Percentiles rank a stretch among this genome's conserved stretches.
Conservation (phyloP, 2,797 vertebrate genomes). For the Morelia viridis region DNA sequence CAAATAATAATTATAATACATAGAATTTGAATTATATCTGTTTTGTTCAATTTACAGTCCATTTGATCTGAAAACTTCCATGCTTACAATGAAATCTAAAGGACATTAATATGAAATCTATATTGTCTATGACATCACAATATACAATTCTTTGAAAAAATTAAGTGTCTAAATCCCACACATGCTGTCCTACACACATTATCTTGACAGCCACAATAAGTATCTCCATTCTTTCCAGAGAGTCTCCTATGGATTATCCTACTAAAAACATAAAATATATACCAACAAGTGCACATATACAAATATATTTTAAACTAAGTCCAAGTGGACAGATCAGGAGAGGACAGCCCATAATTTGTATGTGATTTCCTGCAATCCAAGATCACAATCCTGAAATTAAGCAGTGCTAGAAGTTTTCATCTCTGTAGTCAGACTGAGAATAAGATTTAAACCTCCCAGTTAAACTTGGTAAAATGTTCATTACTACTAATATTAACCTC, state of each 20-base stretch:
- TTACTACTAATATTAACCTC: not conserved
- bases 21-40: not conserved
- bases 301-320: not conserved
- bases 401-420: not conserved
- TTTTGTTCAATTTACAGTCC: slow-evolving; percentile 9
- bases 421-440: not conserved
- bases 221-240: not conserved
- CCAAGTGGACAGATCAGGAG: not conserved
- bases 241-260: not conserved
- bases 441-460: not conserved
- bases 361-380: not conserved
- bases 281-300: not conserved
- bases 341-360: not conserved
- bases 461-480: not conserved
- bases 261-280: not conserved
- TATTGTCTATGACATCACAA: not conserved
- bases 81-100: slow-evolving; percentile 12
- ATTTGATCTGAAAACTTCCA: not conserved
- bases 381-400: not conserved
- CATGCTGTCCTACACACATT: not conserved
- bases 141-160: not conserved
- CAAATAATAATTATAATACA: not conserved
- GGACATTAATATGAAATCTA: slow-evolving; percentile 7
- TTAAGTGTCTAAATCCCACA: not conserved
- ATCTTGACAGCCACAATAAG: not conserved